Percentiles rank a stretch among this genome's conserved stretches.
Evolutionary conservation across 2,113 vertebrate genomes (phyloP).

Genomic region (Morphnarchus princeps): DNA sequence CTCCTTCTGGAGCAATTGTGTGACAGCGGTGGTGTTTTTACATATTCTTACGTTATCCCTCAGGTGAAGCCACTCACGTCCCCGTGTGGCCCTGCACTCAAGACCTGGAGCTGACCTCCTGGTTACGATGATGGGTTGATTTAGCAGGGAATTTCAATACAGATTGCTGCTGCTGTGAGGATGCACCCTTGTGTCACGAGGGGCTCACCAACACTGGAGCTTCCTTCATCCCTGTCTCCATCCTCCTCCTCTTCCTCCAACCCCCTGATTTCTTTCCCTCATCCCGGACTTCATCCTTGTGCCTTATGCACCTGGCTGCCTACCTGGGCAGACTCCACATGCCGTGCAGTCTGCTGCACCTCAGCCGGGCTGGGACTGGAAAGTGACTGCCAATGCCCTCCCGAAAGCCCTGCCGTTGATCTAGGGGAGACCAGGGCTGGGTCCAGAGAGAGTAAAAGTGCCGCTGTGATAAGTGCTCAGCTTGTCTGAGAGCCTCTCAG

Average conservation of each 20-base stretch:
- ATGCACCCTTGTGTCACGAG: not conserved
- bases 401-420: not conserved
- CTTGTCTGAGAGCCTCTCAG: not conserved
- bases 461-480: not conserved
- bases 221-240: not conserved
- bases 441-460: not conserved
- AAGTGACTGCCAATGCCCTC: not conserved
- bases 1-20: not conserved
- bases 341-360: not conserved
- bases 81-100: not conserved
- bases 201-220: constrained; percentile 32
- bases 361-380: not conserved
- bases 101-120: constrained; percentile 1
- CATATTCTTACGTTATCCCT: not conserved
- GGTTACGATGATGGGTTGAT: constrained; percentile 8
- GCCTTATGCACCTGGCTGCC: constrained; percentile 12
- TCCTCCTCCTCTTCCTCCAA: not conserved
- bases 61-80: not conserved
- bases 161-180: constrained; percentile 3
- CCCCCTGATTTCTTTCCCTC: not conserved
- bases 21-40: not conserved
- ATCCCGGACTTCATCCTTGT: not conserved
- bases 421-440: not conserved
- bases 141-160: not conserved
- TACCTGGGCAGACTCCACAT: not conserved